A percentile compares a stretch with the other conserved stretches of the same genome.
Evolutionary conservation across 2,888 invertebrate species (phyloP).

Genomic region (Pinctada fucata): DNA sequence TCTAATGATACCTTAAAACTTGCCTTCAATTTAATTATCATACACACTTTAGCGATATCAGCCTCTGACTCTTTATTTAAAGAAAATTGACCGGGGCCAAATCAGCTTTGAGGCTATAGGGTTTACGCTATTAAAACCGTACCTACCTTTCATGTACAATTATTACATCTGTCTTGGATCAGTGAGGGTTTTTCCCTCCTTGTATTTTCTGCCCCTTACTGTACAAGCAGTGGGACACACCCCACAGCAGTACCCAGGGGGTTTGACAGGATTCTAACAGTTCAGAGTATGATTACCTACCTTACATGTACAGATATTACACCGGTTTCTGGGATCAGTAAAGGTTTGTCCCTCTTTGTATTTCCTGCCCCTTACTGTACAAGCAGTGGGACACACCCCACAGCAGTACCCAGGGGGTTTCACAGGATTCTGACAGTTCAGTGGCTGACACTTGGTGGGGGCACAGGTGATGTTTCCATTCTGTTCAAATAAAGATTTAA

Average conservation of each 20-base stretch:
- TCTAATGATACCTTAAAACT: too few relatives aligned
- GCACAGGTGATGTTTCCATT: slow-evolving; percentile 62
- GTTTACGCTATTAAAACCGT: too few relatives aligned
- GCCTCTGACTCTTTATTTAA: too few relatives aligned
- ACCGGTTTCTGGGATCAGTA: slow-evolving; percentile 61
- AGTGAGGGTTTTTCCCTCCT: slow-evolving; percentile 66
- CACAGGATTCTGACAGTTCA: slow-evolving; percentile 61
- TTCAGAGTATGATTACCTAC: slow-evolving; percentile 58
- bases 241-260: slow-evolving; percentile 67
- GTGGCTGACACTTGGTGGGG: slow-evolving; percentile 55
- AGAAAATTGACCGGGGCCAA: too few relatives aligned
- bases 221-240: slow-evolving; percentile 62
- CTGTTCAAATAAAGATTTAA: slow-evolving; percentile 25
- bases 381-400: slow-evolving; percentile 62
- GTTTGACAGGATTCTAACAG: slow-evolving; percentile 60
- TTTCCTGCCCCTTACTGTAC: slow-evolving; percentile 58
- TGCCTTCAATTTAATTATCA: too few relatives aligned
- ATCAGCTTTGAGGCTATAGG: too few relatives aligned
- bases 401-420: slow-evolving; percentile 65
- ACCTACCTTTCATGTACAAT: slow-evolving; percentile 68
- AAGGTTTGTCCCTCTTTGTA: slow-evolving; percentile 68
- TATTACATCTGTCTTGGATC: slow-evolving; percentile 62
- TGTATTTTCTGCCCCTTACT: slow-evolving; percentile 60
- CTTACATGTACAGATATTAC: slow-evolving; percentile 65
- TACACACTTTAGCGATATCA: too few relatives aligned